Conservation (phyloP, 2,113 vertebrate species). For the Artemisiospiza belli region DNA sequence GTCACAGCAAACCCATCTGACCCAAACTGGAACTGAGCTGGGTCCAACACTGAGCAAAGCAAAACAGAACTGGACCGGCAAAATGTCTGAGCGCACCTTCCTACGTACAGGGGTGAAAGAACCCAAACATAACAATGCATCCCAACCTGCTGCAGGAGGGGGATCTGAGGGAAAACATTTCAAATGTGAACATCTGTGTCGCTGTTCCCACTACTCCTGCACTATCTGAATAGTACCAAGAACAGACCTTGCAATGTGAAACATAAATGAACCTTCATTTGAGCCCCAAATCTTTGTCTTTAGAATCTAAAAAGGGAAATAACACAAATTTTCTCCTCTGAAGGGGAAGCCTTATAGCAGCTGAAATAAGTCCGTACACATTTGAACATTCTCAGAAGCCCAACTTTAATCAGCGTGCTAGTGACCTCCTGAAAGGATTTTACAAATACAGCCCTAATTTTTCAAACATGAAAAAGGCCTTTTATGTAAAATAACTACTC, state of each 20-base stretch:
- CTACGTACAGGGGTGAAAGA: rapidly evolving
- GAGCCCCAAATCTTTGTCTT: neutral
- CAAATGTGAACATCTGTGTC: neutral
- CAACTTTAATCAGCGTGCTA: neutral
- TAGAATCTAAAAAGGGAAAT: neutral
- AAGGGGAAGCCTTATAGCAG: neutral
- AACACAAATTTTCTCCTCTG: neutral
- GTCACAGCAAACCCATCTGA: neutral
- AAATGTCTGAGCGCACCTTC: rapidly evolving
- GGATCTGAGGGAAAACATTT: neutral
- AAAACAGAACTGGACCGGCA: neutral
- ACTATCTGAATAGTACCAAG: neutral
- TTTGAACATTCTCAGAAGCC: neutral
- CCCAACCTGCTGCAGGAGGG: rapidly evolving
- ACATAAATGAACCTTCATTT: neutral
- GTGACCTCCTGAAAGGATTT: conserved; percentile 5
- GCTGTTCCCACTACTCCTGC: neutral
- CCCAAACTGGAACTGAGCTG: neutral
- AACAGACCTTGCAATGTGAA: neutral
- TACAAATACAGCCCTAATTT: neutral
- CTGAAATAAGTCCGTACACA: neutral
- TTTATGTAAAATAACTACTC: neutral
- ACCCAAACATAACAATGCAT: rapidly evolving
- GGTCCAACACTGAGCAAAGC: neutral
- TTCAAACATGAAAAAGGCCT: neutral